phyloP scores from a whole-genome alignment of 2,797 vertebrate species.

The Sebastolobus alascanus region DNA sequence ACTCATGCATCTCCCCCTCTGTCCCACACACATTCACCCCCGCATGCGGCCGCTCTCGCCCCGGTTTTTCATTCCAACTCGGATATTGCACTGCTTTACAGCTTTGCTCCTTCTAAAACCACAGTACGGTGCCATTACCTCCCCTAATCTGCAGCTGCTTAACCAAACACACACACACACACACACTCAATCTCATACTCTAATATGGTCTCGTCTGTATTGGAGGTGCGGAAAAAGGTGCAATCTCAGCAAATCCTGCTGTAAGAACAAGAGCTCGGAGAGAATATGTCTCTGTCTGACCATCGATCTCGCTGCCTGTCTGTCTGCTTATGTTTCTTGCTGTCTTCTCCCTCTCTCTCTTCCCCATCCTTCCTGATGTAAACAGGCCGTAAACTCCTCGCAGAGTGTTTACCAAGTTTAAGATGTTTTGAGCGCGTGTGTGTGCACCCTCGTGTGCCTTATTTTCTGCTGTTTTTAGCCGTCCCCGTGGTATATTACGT shows the following conservation, averaged over 20 bases:
- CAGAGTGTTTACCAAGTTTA: slow-evolving; percentile 36
- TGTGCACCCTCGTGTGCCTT: neutral
- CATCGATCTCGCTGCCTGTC: slow-evolving; percentile 4
- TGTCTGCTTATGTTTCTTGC: slow-evolving; percentile 2
- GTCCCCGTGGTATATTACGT: slow-evolving; percentile 13
- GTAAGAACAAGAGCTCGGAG: slow-evolving; percentile 53
- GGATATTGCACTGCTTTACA: slow-evolving; percentile 46
- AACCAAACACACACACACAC: slow-evolving; percentile 24
- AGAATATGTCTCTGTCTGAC: slow-evolving; percentile 9
- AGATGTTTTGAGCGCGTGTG: neutral
- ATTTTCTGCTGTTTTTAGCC: slow-evolving; percentile 25
- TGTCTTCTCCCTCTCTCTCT: neutral
- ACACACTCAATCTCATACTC: slow-evolving; percentile 9
- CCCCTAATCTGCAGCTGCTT: slow-evolving; percentile 56
- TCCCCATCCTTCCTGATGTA: neutral
- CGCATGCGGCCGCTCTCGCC: slow-evolving; percentile 14
- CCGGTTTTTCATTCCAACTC: slow-evolving; percentile 32
- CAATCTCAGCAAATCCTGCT: slow-evolving; percentile 56
- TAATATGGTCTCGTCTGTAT: slow-evolving; percentile 35
- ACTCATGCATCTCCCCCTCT: neutral
- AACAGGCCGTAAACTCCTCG: neutral
- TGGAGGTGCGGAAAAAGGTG: slow-evolving; percentile 44
- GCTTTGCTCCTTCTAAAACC: slow-evolving; percentile 35
- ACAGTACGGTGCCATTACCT: slow-evolving; percentile 46
- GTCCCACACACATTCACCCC: slow-evolving; percentile 37